phyloP scores from a whole-genome alignment of 2,888 invertebrate genomes.

The Phyllotreta cruciferae region DNA sequence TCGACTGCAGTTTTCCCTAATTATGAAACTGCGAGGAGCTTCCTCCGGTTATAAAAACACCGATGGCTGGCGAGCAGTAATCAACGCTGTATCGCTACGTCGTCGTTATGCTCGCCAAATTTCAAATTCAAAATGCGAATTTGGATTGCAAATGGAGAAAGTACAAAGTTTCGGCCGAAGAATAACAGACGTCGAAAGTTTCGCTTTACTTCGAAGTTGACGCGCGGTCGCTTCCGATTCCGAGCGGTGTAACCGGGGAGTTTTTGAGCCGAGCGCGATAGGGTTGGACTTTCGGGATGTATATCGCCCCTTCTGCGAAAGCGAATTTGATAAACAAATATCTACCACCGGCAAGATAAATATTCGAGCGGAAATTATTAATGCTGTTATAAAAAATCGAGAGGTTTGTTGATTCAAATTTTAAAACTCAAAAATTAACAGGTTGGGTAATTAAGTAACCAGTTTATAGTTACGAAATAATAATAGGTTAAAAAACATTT shows the following conservation, averaged over 20 bases:
- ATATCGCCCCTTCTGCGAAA: too few relatives aligned
- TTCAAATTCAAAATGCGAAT: constrained; percentile 66
- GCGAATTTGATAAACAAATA: too few relatives aligned
- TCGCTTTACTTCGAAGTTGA: constrained; percentile 33
- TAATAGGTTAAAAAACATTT: neutral
- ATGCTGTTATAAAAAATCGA: too few relatives aligned
- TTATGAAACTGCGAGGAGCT: constrained; percentile 9
- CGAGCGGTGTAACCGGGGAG: neutral
- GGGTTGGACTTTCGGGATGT: too few relatives aligned
- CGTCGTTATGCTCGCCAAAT: constrained; percentile 52
- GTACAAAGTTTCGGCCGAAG: constrained; percentile 45
- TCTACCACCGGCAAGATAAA: too few relatives aligned
- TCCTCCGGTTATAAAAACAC: constrained; percentile 22
- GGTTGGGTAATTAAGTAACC: too few relatives aligned
- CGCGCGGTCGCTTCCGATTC: constrained; percentile 6
- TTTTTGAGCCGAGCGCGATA: too few relatives aligned
- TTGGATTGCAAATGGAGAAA: constrained; percentile 62
- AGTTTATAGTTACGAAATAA: neutral
- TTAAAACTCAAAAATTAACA: too few relatives aligned
- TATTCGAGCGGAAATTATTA: too few relatives aligned
- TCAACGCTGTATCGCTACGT: constrained; percentile 44
- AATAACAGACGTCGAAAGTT: constrained; percentile 49
- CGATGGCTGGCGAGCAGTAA: constrained; percentile 22
- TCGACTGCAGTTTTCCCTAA: neutral
- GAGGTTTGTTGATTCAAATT: too few relatives aligned